These are phyloP conservation scores for Sphaeramia orbicularis DNA, from an alignment of 2,797 vertebrate species.

Conservation along the genomic window DNA sequence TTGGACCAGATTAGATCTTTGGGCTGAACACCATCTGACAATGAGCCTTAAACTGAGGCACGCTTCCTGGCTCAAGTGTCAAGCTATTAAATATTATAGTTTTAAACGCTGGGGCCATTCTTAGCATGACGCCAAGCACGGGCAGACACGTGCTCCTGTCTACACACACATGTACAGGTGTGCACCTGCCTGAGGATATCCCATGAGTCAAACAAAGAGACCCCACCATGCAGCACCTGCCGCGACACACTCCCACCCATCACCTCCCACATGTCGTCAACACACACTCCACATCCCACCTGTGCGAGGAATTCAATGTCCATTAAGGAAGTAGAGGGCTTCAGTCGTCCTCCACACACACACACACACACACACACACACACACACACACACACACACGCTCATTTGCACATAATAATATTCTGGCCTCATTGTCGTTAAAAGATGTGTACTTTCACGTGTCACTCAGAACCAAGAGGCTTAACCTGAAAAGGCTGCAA, in stretches of 20 bases:
- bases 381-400: too few relatives aligned
- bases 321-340: constrained; percentile 19
- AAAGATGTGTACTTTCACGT: constrained; percentile 27
- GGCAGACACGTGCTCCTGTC: constrained; percentile 16
- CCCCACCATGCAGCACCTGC: constrained; percentile 67
- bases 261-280: constrained; percentile 39
- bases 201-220: constrained; percentile 53
- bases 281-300: constrained; percentile 46
- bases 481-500: constrained; percentile 36
- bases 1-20: constrained; percentile 36
- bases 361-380: not conserved
- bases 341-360: not conserved
- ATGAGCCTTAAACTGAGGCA: constrained; percentile 52
- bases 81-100: constrained; percentile 80
- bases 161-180: constrained; percentile 23
- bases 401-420: not conserved
- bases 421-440: constrained; percentile 13
- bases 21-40: constrained; percentile 46
- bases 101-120: constrained; percentile 30
- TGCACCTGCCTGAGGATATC: constrained; percentile 52
- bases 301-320: constrained; percentile 50
- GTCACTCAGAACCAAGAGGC: constrained; percentile 43
- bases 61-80: constrained; percentile 67
- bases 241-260: constrained; percentile 41
- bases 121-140: constrained; percentile 32